phyloP scores from a whole-genome alignment of 2,888 invertebrate genomes.

The Oscheius sp. region DNA sequence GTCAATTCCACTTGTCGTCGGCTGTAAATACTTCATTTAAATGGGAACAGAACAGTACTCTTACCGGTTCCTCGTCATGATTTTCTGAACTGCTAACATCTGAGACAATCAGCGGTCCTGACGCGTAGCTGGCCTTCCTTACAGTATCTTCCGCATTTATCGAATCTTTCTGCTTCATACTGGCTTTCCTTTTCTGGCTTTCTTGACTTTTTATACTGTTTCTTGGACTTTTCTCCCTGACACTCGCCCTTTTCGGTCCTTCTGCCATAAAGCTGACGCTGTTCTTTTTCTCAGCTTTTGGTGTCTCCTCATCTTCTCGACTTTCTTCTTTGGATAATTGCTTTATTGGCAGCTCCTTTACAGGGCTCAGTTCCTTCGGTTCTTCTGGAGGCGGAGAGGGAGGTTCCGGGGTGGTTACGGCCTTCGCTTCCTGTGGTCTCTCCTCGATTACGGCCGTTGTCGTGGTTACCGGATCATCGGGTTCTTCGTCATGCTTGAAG shows the following conservation, averaged over 20 bases:
- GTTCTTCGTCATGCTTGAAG: neutral
- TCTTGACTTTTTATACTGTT: slow-evolving; percentile 31
- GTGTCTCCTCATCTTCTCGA: slow-evolving; percentile 35
- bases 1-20: slow-evolving; percentile 39
- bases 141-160: slow-evolving; percentile 13
- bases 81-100: slow-evolving; percentile 61
- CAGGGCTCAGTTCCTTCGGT: slow-evolving; percentile 20
- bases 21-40: slow-evolving; percentile 25
- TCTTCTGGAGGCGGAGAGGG: slow-evolving; percentile 38
- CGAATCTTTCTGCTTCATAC: slow-evolving; percentile 26
- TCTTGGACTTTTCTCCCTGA: slow-evolving; percentile 36
- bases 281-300: slow-evolving; percentile 41
- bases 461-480: neutral
- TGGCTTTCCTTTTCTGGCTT: slow-evolving; percentile 18
- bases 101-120: slow-evolving; percentile 57
- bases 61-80: slow-evolving; percentile 50
- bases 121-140: slow-evolving; percentile 28
- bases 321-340: slow-evolving; percentile 35
- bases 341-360: slow-evolving; percentile 12
- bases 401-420: neutral
- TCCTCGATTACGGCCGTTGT: slow-evolving; percentile 32
- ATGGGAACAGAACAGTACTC: no score
- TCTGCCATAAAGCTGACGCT: slow-evolving; percentile 1
- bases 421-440: slow-evolving; percentile 35
- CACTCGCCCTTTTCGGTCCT: slow-evolving; percentile 24